Percentiles rank a stretch among this genome's conserved stretches.
phyloP scores from a whole-genome alignment of 1,140 invertebrate species.

The Nephotettix cincticeps region DNA sequence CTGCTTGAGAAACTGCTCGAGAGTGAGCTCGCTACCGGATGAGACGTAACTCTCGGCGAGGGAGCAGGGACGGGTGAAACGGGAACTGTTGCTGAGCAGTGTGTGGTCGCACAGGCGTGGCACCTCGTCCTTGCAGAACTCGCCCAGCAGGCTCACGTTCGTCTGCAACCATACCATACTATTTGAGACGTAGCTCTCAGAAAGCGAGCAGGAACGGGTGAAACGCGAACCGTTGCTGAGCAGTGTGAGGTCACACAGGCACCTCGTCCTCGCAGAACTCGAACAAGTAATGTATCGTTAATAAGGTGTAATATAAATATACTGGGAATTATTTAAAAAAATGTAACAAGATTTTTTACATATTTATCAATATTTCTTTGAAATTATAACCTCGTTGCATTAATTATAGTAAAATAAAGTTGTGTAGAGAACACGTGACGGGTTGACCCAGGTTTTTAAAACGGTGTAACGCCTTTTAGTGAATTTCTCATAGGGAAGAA shows the following conservation, averaged over 20 bases:
- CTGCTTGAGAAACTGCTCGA: constrained; percentile 69
- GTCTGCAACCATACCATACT: constrained; percentile 46
- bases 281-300: too few species aligned
- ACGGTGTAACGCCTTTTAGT: too few species aligned
- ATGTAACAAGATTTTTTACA: too few species aligned
- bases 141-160: constrained; percentile 63
- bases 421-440: too few species aligned
- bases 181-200: constrained; percentile 75
- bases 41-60: constrained; percentile 77
- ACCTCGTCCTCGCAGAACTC: constrained; percentile 75
- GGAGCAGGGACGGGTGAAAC: constrained; percentile 69
- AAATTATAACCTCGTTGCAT: too few species aligned
- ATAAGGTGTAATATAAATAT: too few species aligned
- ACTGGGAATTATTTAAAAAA: too few species aligned
- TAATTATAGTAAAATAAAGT: too few species aligned
- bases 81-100: constrained; percentile 70
- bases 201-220: constrained; percentile 68
- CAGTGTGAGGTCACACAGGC: constrained; percentile 72
- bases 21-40: constrained; percentile 65
- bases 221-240: constrained; percentile 70
- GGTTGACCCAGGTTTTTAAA: too few species aligned
- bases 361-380: too few species aligned
- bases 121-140: constrained; percentile 74
- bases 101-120: constrained; percentile 72
- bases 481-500: too few species aligned